Conservation (phyloP, 2,797 vertebrate genomes). For the Gallinago stenura region DNA sequence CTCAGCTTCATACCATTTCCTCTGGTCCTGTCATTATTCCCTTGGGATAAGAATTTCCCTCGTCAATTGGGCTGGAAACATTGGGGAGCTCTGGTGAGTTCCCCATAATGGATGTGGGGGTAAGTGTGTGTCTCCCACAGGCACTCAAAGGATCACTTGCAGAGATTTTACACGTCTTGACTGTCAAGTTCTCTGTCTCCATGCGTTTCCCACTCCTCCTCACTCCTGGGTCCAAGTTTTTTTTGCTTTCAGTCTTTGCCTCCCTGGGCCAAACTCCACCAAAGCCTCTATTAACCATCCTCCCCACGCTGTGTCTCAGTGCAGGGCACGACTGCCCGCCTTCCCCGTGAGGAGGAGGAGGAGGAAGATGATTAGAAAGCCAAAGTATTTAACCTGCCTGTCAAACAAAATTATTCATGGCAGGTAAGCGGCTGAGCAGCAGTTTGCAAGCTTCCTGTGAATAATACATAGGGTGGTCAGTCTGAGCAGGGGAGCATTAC, state of each 20-base stretch:
- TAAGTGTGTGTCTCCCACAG: accelerated
- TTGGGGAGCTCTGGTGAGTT: background rate
- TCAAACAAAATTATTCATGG: slow-evolving; percentile 18
- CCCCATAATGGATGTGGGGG: accelerated
- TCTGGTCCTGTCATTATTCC: too few species aligned
- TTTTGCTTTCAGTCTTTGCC: background rate
- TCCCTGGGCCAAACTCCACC: background rate
- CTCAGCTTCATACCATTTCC: too few species aligned
- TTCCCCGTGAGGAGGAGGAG: background rate
- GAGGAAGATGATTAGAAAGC: background rate
- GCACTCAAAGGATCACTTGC: background rate
- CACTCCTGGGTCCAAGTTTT: background rate
- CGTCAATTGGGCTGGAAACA: accelerated
- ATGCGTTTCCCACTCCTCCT: background rate
- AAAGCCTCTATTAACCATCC: background rate
- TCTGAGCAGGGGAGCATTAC: accelerated
- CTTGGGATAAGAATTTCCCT: background rate
- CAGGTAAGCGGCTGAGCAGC: background rate
- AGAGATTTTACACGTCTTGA: background rate
- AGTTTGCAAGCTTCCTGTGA: background rate
- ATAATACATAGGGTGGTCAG: background rate
- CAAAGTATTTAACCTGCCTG: slow-evolving; percentile 29
- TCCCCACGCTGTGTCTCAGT: accelerated
- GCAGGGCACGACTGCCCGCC: background rate
- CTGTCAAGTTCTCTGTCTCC: background rate